phyloP scores from a whole-genome alignment of 2,113 vertebrate genomes.

The Channa argus region DNA sequence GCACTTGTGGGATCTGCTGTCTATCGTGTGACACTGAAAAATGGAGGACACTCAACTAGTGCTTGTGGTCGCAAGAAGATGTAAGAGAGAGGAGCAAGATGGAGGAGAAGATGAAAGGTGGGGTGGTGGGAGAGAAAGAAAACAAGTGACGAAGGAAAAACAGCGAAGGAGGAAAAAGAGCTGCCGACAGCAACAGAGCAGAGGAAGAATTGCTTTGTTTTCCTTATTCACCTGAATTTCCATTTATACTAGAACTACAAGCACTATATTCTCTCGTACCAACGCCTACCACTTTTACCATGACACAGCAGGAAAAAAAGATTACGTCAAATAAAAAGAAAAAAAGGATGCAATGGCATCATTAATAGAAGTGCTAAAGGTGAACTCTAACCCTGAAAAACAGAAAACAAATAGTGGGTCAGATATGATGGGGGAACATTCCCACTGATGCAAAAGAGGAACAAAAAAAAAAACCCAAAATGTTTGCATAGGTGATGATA shows the following conservation, averaged over 20 bases:
- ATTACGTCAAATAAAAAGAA: slow-evolving; percentile 3
- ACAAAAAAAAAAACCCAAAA: neutral
- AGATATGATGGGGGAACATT: slow-evolving; percentile 2
- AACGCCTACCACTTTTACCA: slow-evolving; percentile 26
- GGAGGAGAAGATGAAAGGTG: slow-evolving; percentile 35
- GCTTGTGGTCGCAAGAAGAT: slow-evolving; percentile 70
- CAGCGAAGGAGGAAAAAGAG: neutral
- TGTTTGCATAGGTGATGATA: slow-evolving; percentile 36
- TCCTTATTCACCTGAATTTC: slow-evolving; percentile 46
- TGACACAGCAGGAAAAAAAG: slow-evolving; percentile 30
- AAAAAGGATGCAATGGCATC: slow-evolving; percentile 10
- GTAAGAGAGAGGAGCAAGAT: slow-evolving; percentile 53
- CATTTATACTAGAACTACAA: slow-evolving; percentile 34
- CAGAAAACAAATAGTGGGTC: slow-evolving; percentile 22
- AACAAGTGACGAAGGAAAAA: neutral
- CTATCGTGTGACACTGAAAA: slow-evolving; percentile 69
- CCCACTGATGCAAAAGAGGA: neutral
- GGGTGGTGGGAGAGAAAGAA: neutral
- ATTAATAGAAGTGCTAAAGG: slow-evolving; percentile 1
- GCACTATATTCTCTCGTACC: slow-evolving; percentile 32
- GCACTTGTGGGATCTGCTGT: slow-evolving; percentile 61
- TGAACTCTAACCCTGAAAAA: neutral
- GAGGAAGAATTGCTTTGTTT: slow-evolving; percentile 14
- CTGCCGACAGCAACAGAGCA: neutral
- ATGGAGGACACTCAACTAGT: slow-evolving; percentile 72